A percentile compares a stretch with the other conserved stretches of the same genome.
These are phyloP conservation scores for Dendronephthya gigantea DNA, from an alignment of 64 coral and sea anemone genomes.

Conservation along the genomic window DNA sequence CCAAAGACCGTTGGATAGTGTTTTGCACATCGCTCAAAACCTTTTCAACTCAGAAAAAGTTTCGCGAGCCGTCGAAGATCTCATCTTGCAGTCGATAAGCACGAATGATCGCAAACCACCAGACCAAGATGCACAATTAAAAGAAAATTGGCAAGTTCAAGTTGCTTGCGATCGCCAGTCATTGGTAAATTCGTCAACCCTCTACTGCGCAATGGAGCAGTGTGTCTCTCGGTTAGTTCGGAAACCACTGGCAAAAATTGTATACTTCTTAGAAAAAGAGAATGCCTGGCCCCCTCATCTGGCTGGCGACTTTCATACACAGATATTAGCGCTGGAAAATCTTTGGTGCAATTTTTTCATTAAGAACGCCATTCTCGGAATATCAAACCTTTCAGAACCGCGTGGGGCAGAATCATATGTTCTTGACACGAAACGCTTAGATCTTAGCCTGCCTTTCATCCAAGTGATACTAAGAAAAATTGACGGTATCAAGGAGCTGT, in stretches of 20 bases:
- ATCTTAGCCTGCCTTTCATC: slow-evolving; percentile 49
- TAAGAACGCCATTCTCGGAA: not conserved
- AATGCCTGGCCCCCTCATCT: not conserved
- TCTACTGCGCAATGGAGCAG: slow-evolving; percentile 3
- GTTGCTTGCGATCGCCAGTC: not conserved
- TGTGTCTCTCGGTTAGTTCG: not conserved
- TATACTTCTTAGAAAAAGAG: slow-evolving; percentile 8
- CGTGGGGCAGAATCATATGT: slow-evolving; percentile 49
- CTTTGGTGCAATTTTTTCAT: not conserved
- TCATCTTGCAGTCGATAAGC: not conserved
- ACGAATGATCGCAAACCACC: not conserved
- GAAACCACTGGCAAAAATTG: not conserved
- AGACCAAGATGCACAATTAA: not conserved
- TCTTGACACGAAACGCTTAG: slow-evolving; percentile 14
- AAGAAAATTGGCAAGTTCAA: not conserved
- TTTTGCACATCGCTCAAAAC: not conserved
- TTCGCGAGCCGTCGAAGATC: not conserved
- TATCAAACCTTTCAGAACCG: slow-evolving; percentile 35
- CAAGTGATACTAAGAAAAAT: slow-evolving; percentile 44
- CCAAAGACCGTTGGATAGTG: not conserved
- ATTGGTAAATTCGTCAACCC: not conserved
- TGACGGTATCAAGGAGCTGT: slow-evolving; percentile 48
- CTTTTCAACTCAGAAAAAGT: slow-evolving; percentile 6
- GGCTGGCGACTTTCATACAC: too few species aligned
- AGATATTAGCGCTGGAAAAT: not conserved